Evolutionary conservation across 1,140 invertebrate species (phyloP), one percentile per base, ranked within the genome.

Genomic region (Gonioctena quinquepunctata): DNA sequence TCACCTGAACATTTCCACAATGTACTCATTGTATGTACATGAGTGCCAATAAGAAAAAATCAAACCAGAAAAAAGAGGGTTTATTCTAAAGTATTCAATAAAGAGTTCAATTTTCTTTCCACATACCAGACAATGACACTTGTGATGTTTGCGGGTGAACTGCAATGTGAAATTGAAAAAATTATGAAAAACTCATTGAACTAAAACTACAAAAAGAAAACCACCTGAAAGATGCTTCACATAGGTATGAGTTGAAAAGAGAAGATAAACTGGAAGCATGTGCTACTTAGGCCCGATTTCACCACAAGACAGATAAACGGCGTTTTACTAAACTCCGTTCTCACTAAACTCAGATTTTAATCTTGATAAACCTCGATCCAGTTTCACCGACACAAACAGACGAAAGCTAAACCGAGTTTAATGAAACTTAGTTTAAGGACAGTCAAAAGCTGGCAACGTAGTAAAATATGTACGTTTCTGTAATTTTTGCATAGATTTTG

Each of bases 81-180:
- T 22, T 57, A 65, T 28, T 63, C 49, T n/a, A 28, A 64, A 6
- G 26, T 64, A 21, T 65, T 64, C 22, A 54, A 54, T 57, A 18
- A 23, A 56, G 26, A 69, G 4, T 54, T 64, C 11, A 65, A 64
- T 57, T 26, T 69, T 28, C 27, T 42, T 64, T 54, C 61, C 54
- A 61, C 28, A 5, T 6, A 26, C 28, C 28, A 42, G 11, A 42
- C 28, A 42, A 42, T 42, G 28, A 42, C 28, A 42, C 28, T 7
- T 33, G 28, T 33, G 28, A 33, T 42, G 28, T 42, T 7, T 42
- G 28, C 1, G n/a, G 28, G n/a, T 7, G 7, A 42, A 7, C 28
- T 33, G 1, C 7, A 33, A 1, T 33, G 28, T 5, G 2, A 33
- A 33, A 1, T 33, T 4, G 13, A 33, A 33, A 33, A 4, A 33